These are phyloP conservation scores for Nyctibius grandis DNA, from an alignment of 2,797 vertebrate species.

Conservation along the genomic window DNA sequence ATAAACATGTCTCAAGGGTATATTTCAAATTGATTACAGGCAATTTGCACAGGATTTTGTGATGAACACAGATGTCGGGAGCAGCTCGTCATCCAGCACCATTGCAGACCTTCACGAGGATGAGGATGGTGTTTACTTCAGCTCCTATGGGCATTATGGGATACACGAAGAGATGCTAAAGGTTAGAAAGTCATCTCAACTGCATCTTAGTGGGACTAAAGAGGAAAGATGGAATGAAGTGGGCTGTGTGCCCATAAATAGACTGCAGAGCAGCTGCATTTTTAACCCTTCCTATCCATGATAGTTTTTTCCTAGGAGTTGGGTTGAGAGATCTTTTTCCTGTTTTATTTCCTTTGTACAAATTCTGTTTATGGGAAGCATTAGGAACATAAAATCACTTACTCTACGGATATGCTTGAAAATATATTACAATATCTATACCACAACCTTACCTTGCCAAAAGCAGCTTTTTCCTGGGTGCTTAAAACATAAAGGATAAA, in stretches of 20 bases:
- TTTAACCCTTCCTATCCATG: constrained; percentile 57
- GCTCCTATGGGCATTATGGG: constrained; percentile 93
- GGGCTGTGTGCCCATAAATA: not conserved
- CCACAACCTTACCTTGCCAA: not conserved
- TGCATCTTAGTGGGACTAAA: not conserved
- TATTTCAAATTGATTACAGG: constrained; percentile 84
- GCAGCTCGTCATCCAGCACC: constrained; percentile 58
- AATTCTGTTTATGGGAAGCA: not conserved
- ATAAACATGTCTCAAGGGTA: constrained; percentile 70
- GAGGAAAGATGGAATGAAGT: not conserved
- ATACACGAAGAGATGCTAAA: constrained; percentile 99
- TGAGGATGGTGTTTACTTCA: constrained; percentile 94
- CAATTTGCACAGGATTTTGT: constrained; percentile 89
- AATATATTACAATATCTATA: not conserved
- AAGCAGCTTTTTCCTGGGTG: not conserved
- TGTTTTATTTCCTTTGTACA: not conserved
- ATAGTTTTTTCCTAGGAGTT: not conserved
- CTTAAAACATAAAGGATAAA: not conserved
- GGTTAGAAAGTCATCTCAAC: constrained; percentile 77
- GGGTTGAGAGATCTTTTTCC: not conserved
- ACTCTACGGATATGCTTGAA: not conserved
- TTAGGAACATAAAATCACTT: not conserved
- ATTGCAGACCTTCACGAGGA: constrained; percentile 86
- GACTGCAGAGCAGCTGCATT: constrained; percentile 64
- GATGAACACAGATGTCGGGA: constrained; percentile 81